phyloP scores from a whole-genome alignment of 2,113 vertebrate species.

The Empidonax traillii region DNA sequence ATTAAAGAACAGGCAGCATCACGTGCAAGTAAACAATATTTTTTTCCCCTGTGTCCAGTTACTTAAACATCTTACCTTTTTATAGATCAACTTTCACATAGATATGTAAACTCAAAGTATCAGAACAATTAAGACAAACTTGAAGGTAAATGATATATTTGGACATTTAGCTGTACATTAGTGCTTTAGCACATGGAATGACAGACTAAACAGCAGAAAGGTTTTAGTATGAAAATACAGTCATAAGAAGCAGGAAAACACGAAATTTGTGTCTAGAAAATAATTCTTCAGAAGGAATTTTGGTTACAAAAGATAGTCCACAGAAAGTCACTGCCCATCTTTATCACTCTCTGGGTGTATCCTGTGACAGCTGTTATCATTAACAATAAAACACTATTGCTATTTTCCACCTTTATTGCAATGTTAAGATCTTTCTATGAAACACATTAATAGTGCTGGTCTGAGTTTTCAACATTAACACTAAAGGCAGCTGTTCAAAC shows the following conservation, averaged over 20 bases:
- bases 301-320: background rate
- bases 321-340: background rate
- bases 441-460: background rate
- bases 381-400: background rate
- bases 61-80: background rate
- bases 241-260: background rate
- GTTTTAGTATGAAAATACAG: background rate
- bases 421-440: background rate
- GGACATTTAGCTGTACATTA: slow-evolving; percentile 7
- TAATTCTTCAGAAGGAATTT: background rate
- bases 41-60: background rate
- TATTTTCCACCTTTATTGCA: background rate
- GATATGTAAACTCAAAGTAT: background rate
- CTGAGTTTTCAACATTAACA: background rate
- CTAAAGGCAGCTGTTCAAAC: background rate
- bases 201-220: background rate
- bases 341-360: background rate
- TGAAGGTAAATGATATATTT: background rate
- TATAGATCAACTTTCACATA: background rate
- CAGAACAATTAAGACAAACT: background rate
- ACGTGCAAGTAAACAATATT: background rate
- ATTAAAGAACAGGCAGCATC: background rate
- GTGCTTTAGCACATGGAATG: background rate
- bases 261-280: background rate
- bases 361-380: background rate